Conservation (phyloP, 2,113 vertebrate genomes). For the Takifugu flavidus region DNA sequence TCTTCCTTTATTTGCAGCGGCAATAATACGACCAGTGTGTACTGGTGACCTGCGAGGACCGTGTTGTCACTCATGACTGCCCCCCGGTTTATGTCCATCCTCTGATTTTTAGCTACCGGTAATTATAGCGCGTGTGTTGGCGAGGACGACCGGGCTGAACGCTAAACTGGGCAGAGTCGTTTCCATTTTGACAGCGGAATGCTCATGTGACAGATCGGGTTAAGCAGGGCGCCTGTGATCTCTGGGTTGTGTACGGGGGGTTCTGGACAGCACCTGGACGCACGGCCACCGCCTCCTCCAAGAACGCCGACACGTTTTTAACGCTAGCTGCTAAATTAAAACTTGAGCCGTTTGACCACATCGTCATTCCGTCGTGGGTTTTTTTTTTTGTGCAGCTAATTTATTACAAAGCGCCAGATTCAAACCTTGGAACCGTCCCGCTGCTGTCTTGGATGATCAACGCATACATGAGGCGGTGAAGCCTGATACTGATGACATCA, state of each 20-base stretch:
- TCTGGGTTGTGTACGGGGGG: slow-evolving; percentile 23
- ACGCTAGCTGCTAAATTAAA: background rate
- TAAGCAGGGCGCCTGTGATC: slow-evolving; percentile 35
- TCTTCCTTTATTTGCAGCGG: background rate
- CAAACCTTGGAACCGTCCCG: background rate
- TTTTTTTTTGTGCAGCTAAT: too few relatives aligned
- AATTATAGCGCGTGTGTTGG: slow-evolving; percentile 51
- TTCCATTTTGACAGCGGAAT: slow-evolving; percentile 67
- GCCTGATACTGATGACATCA: slow-evolving; percentile 39
- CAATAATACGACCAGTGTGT: too few relatives aligned
- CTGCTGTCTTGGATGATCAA: slow-evolving; percentile 9
- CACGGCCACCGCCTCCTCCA: background rate
- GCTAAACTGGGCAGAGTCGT: slow-evolving; percentile 54
- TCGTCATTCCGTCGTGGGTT: too few relatives aligned
- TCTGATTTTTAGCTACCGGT: slow-evolving; percentile 3
- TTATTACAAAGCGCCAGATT: too few relatives aligned
- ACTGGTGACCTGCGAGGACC: too few relatives aligned
- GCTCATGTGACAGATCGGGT: slow-evolving; percentile 63
- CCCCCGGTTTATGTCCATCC: slow-evolving; percentile 1
- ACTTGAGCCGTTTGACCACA: background rate
- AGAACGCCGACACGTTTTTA: background rate
- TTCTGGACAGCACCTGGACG: slow-evolving; percentile 9
- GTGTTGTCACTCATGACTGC: too few relatives aligned
- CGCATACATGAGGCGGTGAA: background rate
- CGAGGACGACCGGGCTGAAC: slow-evolving; percentile 24